Evolutionary conservation across 2,888 invertebrate species (phyloP).

Genomic region (Sisyra nigra): DNA sequence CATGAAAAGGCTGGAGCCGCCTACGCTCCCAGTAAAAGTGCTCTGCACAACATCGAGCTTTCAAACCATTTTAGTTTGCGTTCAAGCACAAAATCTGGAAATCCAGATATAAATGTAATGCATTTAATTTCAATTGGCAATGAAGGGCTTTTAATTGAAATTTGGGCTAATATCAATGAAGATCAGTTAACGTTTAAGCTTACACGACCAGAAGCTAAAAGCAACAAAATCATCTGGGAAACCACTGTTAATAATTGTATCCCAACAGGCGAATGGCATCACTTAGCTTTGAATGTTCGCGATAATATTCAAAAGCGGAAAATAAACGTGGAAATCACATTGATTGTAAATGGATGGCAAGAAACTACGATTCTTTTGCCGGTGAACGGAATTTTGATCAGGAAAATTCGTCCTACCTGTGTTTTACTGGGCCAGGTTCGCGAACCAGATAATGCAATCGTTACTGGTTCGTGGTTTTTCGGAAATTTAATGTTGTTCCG

Average conservation of each 20-base stretch:
- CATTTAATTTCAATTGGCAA: constrained; percentile 45
- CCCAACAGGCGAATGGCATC: constrained; percentile 35
- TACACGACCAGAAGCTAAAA: constrained; percentile 33
- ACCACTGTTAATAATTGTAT: constrained; percentile 29
- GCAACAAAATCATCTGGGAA: constrained; percentile 33
- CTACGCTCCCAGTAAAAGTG: constrained; percentile 2
- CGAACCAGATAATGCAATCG: constrained; percentile 13
- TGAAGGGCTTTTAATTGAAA: constrained; percentile 42
- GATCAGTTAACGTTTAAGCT: constrained; percentile 32
- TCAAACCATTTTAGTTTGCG: not conserved
- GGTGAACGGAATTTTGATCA: constrained; percentile 39
- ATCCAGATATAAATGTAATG: constrained; percentile 16
- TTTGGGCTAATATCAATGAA: constrained; percentile 36
- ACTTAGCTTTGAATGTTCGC: constrained; percentile 38
- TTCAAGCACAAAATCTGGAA: not conserved
- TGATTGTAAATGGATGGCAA: constrained; percentile 41
- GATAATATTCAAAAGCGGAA: constrained; percentile 37
- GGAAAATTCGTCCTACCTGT: constrained; percentile 37
- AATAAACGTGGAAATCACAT: constrained; percentile 38
- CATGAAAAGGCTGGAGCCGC: constrained; percentile 18
- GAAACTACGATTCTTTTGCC: constrained; percentile 37
- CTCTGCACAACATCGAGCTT: not conserved
- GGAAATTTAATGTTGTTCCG: constrained; percentile 38
- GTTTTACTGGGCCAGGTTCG: constrained; percentile 35
- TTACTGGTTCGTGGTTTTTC: constrained; percentile 32